A percentile compares a stretch with the other conserved stretches of the same genome.
Conservation (phyloP, 2,797 vertebrate genomes). For the Eptatretus atami region DNA sequence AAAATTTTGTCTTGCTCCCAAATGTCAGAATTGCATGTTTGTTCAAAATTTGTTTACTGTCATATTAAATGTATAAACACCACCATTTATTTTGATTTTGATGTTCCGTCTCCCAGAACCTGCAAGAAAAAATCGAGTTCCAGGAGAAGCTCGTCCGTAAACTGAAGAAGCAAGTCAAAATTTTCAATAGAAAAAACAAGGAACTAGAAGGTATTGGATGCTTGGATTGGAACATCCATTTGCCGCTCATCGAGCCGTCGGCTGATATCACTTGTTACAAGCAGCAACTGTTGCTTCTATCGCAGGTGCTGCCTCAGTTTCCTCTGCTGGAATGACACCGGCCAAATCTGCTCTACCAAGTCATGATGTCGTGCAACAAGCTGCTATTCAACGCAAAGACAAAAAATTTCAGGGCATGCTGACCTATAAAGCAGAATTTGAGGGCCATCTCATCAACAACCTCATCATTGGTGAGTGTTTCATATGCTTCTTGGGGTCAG, state of each 20-base stretch:
- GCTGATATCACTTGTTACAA: neutral
- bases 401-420: constrained; percentile 98
- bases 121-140: constrained; percentile 92
- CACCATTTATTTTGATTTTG: too few species aligned
- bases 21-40: neutral
- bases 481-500: neutral
- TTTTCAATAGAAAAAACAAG: constrained; percentile 82
- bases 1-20: neutral
- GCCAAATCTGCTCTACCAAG: too few species aligned
- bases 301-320: too few species aligned
- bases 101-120: constrained; percentile 24
- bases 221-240: constrained; percentile 1
- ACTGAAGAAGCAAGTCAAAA: constrained; percentile 88
- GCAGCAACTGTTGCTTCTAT: too few species aligned
- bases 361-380: constrained; percentile 23
- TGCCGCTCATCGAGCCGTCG: constrained; percentile 8
- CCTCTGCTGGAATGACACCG: too few species aligned
- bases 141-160: constrained; percentile 88
- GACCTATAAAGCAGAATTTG: constrained; percentile 89
- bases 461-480: constrained; percentile 47
- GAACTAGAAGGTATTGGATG: constrained; percentile 54
- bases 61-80: too few species aligned
- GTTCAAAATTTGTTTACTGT: too few species aligned
- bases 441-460: constrained; percentile 75
- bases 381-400: constrained; percentile 80